Evolutionary conservation across 1,140 invertebrate genomes (phyloP), one percentile per base, ranked within the genome.

Genomic region (Panagrolaimus sp.): DNA sequence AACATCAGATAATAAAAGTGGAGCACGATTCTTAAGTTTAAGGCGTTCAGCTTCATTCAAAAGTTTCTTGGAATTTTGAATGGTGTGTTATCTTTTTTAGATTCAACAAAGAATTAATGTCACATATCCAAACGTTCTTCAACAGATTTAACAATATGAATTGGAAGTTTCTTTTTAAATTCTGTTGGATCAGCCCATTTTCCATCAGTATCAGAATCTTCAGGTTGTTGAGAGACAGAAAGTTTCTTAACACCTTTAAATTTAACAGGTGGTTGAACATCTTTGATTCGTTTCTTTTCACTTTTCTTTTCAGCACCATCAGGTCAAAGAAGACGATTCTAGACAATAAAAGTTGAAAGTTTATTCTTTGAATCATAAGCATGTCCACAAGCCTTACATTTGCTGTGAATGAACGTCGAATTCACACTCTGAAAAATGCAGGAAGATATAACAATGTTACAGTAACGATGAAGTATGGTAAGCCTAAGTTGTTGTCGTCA

Each of bases 331-430:
- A 81, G 80, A 28, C 95, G 96, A 88, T 98, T 97, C 85, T 98
- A 98, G 63, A 98, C 85, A 77, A 99, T 98, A 86, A 92, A 99
- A 0, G 95, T 96, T 78, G 96, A 96, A 38, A 99, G 87, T 84
- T 97, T 96, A 84, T 98, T 95, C 80, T 91, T 91, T 83, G 91
- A 92, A 84, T 96, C 93, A 63, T 86, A 92, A 83, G 90, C 89
- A 86, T 93, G 91, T 70, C 96, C 96, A 85, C 96, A 98, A 45
- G 96, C 96, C 85, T 96, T 97, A 87, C 96, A 98, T 7, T 90
- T 90, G 84, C 95, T 91, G 38, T 89, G 90, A 77, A 98, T 96
- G 17, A n/a, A n/a, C n/a, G n/a, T n/a, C n/a, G n/a, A n/a, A n/a
- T n/a, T n/a, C n/a, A n/a, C n/a, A n/a, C n/a, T 89, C 46, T 32